These are phyloP conservation scores for Mastacembelus armatus DNA, from an alignment of 2,797 vertebrate species.

Conservation along the genomic window DNA sequence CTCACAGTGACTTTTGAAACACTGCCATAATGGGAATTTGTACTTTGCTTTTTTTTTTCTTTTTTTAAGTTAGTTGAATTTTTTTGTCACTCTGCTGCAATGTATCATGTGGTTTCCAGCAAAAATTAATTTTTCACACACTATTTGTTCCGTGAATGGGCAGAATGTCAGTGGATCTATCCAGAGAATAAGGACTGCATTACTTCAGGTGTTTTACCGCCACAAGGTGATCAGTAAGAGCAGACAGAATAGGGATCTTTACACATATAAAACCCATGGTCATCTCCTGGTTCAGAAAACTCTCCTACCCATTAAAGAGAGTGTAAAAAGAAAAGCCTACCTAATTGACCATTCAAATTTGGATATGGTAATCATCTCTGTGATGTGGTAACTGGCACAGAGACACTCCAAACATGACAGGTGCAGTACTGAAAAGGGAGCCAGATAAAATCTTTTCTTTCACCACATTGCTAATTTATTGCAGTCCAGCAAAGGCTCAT, in stretches of 20 bases:
- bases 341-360: conserved; percentile 74
- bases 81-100: conserved; percentile 37
- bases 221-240: conserved; percentile 23
- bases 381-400: conserved; percentile 66
- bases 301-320: conserved; percentile 31
- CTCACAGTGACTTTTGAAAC: conserved; percentile 46
- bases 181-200: conserved; percentile 27
- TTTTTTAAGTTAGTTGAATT: conserved; percentile 23
- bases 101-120: conserved; percentile 4
- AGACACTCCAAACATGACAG: conserved; percentile 54
- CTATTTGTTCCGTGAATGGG: conserved; percentile 24
- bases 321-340: conserved; percentile 45
- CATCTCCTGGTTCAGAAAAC: conserved; percentile 28
- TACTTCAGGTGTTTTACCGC: conserved; percentile 8
- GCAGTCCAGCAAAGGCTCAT: conserved; percentile 40
- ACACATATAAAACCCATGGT: conserved; percentile 32
- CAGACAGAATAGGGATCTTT: conserved; percentile 1
- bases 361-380: conserved; percentile 61
- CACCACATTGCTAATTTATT: conserved; percentile 46
- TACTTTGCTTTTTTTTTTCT: conserved; percentile 27
- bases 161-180: conserved; percentile 4
- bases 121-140: conserved; percentile 28
- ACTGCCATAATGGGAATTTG: conserved; percentile 13
- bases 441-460: conserved; percentile 34
- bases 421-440: conserved; percentile 28